Conservation (phyloP, 2,797 vertebrate genomes). For the Helostoma temminkii region DNA sequence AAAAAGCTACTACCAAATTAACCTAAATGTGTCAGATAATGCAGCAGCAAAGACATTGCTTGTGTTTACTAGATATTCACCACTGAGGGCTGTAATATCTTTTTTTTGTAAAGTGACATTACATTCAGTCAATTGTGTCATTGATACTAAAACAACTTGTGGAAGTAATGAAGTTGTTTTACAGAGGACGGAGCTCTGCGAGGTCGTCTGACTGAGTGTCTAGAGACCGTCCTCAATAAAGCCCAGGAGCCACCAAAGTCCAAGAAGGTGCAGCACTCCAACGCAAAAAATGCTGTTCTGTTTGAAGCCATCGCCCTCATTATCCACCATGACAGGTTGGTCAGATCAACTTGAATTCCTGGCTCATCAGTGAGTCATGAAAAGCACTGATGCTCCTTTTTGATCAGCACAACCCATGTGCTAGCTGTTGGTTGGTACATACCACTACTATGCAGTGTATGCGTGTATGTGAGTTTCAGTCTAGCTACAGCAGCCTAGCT, state of each 20-base stretch:
- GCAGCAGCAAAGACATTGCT: background rate
- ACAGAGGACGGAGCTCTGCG: constrained; percentile 92
- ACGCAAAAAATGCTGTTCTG: constrained; percentile 95
- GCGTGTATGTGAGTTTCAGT: background rate
- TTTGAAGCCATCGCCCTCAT: constrained; percentile 97
- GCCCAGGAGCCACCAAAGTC: constrained; percentile 97
- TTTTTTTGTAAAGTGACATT: background rate
- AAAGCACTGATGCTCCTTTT: background rate
- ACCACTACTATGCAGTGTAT: too few species aligned
- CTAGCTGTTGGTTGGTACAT: too few species aligned
- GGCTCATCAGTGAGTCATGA: background rate
- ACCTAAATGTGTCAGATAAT: background rate
- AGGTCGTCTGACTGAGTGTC: constrained; percentile 94
- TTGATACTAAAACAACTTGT: background rate
- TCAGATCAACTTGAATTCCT: background rate
- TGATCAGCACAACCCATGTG: too few species aligned
- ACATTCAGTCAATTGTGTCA: background rate
- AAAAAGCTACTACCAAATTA: background rate
- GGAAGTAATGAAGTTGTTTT: background rate
- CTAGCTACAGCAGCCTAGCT: background rate
- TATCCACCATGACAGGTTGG: constrained; percentile 96
- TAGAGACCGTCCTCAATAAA: constrained; percentile 97
- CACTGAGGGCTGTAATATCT: background rate
- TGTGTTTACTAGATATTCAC: background rate
- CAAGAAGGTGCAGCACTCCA: constrained; percentile 98